Percentiles rank a stretch among this genome's conserved stretches.
Conservation (phyloP, 2,888 invertebrate species). For the Metalampra italica region DNA sequence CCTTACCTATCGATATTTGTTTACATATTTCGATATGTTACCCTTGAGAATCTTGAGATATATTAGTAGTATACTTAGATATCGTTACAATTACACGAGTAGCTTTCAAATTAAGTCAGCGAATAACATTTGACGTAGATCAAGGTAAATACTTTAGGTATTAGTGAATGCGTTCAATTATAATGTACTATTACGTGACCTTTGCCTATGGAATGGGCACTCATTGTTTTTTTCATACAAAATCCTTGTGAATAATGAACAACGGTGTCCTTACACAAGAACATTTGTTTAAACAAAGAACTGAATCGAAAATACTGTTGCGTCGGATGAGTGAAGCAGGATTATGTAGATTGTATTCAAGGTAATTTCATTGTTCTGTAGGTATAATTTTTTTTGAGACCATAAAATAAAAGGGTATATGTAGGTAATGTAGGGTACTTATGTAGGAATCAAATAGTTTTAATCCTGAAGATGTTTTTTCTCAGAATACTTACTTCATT, state of each 20-base stretch:
- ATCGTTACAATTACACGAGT: background rate
- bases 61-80: too few species aligned
- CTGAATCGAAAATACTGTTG: conserved; percentile 34
- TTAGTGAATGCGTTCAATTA: conserved; percentile 51
- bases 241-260: conserved; percentile 69
- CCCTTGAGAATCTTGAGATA: too few species aligned
- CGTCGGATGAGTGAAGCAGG: conserved; percentile 11
- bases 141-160: conserved; percentile 50
- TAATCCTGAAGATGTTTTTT: too few species aligned
- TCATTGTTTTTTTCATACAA: conserved; percentile 59
- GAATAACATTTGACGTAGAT: conserved; percentile 38
- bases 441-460: too few species aligned
- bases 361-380: background rate
- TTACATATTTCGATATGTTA: too few species aligned
- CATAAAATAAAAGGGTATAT: too few species aligned
- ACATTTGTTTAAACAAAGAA: conserved; percentile 60
- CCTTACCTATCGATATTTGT: too few species aligned
- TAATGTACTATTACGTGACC: conserved; percentile 53
- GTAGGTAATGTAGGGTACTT: too few species aligned
- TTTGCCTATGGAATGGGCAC: conserved; percentile 55
- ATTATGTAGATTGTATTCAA: background rate
- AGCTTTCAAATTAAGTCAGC: conserved; percentile 4
- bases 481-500: too few species aligned
- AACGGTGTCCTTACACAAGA: conserved; percentile 58
- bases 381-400: too few species aligned